These are phyloP conservation scores for Cyaniris semiargus DNA, from an alignment of 2,888 invertebrate species.

Conservation along the genomic window DNA sequence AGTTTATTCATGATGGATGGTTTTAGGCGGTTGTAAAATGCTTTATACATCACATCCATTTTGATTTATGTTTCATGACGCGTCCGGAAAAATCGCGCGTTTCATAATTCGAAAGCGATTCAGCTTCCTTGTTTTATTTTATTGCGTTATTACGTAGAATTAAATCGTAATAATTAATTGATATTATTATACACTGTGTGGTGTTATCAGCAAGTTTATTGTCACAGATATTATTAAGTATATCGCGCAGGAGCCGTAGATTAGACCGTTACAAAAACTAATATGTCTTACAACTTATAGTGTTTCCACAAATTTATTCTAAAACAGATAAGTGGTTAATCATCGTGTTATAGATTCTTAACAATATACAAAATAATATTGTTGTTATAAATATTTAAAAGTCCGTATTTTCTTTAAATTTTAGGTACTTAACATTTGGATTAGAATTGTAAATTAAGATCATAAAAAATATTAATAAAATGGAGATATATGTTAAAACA, in stretches of 20 bases:
- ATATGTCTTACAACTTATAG: too few relatives aligned
- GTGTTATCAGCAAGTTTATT: too few relatives aligned
- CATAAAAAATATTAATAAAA: slow-evolving; percentile 65
- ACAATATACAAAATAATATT: too few relatives aligned
- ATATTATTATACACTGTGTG: neutral
- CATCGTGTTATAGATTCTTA: too few relatives aligned
- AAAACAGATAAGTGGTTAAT: too few relatives aligned
- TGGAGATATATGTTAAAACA: slow-evolving; percentile 57
- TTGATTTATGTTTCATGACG: slow-evolving; percentile 28
- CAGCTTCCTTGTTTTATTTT: neutral
- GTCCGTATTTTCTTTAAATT: too few relatives aligned
- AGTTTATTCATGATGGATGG: slow-evolving; percentile 63
- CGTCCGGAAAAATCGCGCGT: neutral
- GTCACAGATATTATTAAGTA: neutral
- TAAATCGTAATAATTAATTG: neutral
- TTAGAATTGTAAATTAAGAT: neutral
- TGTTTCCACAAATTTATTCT: too few relatives aligned
- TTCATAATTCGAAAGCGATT: neutral
- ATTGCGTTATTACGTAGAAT: neutral
- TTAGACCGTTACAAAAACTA: too few relatives aligned
- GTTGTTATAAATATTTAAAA: too few relatives aligned
- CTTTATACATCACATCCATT: slow-evolving; percentile 39
- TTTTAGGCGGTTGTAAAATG: slow-evolving; percentile 50
- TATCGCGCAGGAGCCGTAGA: too few relatives aligned
- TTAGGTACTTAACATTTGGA: neutral